Percentiles rank a stretch among this genome's conserved stretches.
Evolutionary conservation across 2,797 vertebrate species (phyloP).

Genomic region (Syngnathus acus): DNA sequence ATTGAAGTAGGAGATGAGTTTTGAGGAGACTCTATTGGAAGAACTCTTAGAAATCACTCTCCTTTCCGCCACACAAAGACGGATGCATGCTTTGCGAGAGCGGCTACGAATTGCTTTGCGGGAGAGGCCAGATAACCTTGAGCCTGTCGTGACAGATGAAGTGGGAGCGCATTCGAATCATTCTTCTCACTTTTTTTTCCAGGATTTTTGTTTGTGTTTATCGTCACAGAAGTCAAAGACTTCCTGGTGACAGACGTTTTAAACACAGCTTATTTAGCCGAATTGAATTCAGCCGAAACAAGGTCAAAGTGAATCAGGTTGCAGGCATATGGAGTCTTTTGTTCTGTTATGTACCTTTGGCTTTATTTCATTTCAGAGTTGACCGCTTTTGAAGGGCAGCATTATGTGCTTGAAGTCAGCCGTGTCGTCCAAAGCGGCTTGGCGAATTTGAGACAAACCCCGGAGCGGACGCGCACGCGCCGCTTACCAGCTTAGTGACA

Average conservation of each 20-base stretch:
- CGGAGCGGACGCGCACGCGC: slow-evolving; percentile 36
- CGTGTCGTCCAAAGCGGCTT: slow-evolving; percentile 53
- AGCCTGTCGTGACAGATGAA: not conserved
- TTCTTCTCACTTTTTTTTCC: no score
- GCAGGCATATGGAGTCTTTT: slow-evolving; percentile 24
- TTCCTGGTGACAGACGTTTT: not conserved
- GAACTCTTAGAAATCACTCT: not conserved
- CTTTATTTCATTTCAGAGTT: slow-evolving; percentile 56
- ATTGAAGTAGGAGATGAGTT: no score
- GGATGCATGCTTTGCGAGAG: not conserved
- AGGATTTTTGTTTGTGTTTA: not conserved
- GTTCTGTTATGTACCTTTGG: slow-evolving; percentile 41
- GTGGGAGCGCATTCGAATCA: not conserved
- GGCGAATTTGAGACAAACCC: slow-evolving; percentile 46
- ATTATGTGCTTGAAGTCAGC: slow-evolving; percentile 40
- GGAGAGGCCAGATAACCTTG: not conserved
- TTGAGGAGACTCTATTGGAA: not conserved
- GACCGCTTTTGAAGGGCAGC: slow-evolving; percentile 47
- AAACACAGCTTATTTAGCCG: not conserved
- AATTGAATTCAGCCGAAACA: not conserved
- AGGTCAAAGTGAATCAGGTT: not conserved
- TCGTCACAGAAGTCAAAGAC: not conserved
- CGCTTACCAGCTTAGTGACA: slow-evolving; percentile 37
- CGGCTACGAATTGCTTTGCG: not conserved
- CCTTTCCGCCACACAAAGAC: not conserved